Conservation (phyloP, 2,797 vertebrate species). For the Pseudomugil gertrudae region DNA sequence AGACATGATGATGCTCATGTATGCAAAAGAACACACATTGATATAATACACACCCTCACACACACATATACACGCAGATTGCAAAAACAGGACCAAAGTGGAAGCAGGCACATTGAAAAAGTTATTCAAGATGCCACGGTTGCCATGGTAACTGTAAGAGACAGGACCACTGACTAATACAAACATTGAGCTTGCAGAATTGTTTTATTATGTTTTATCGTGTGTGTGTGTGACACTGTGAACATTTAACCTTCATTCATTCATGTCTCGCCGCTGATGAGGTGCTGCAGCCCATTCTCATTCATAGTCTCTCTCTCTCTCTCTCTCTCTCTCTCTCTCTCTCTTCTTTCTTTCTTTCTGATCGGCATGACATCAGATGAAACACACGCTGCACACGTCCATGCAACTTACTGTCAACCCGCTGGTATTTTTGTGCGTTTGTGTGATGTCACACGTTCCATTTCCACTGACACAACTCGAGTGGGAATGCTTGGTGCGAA, state of each 20-base stretch:
- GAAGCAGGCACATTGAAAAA: conserved; percentile 79
- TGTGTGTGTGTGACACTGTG: conserved; percentile 14
- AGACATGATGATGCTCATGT: conserved; percentile 38
- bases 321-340: conserved; percentile 8
- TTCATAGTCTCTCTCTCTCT: conserved; percentile 18
- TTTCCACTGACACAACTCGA: conserved; percentile 78
- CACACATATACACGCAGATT: conserved; percentile 46
- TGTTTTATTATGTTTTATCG: conserved; percentile 45
- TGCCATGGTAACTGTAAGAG: conserved; percentile 61
- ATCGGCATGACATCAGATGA: conserved; percentile 65
- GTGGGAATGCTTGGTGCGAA: conserved; percentile 68
- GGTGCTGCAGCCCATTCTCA: conserved; percentile 43
- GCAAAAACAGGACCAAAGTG: conserved; percentile 75
- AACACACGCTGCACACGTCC: conserved; percentile 53
- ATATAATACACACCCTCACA: not conserved
- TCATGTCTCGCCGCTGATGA: conserved; percentile 51
- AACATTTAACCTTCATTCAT: conserved; percentile 33
- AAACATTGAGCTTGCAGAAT: conserved; percentile 77
- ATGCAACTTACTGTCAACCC: conserved; percentile 52
- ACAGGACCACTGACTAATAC: conserved; percentile 62
- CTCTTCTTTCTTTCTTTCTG: conserved; percentile 16
- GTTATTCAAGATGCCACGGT: conserved; percentile 73
- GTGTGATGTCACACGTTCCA: conserved; percentile 77
- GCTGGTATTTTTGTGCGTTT: conserved; percentile 55
- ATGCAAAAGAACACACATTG: conserved; percentile 10